Base-by-base conservation (phyloP, 2,888 invertebrate species). In the Orthosia gracilis region DNA sequence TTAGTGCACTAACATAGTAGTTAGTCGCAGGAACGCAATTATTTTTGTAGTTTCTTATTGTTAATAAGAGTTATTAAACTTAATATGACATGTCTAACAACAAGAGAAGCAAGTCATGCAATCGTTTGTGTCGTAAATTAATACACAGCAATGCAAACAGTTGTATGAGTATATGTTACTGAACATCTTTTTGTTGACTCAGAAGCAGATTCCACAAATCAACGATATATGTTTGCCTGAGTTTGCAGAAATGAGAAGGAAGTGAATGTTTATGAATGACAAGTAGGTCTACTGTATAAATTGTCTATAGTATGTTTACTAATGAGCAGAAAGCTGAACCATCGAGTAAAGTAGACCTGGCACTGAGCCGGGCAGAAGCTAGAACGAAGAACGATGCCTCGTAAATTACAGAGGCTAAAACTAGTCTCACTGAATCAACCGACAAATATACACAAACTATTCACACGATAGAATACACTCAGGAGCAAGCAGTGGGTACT, bases 321-420 rank as follows among this genome's bases (percentile, higher is more conserved):
- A 76, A 69, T 64, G 57, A 70, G 57, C 52, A 50, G 45, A 65
- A 63, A 59, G 54, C 50, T 66, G 21, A 50, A 17, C 26, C 47
- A 63, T 59, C 21, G 40, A 67, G 62, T 50, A 50, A 75, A 58
- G 65, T 58, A 70, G 76, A 61, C 65, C 79, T 82, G 65, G 75
- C 68, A 59, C 21, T 49, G 23, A 66, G 66, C 71, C 47, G 61
- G 50, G 26, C 45, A 67, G 21, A 52, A 31, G 65, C 9, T 47
- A 52, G 47, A 18, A 69, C 21, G 65, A 75, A 71, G 62, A 59
- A 71, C 13, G 54, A 71, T 23, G 40, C 17, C 68, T 71, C 66
- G 52, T 79, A 79, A 82, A 79, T 75, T 78, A 78, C 70, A 59
- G 55, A 67, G 47, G 52, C 71, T 79, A 79, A 82, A 79, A 83